Base-by-base conservation (phyloP, 2,888 invertebrate species). In the Antheraea yamamai region DNA sequence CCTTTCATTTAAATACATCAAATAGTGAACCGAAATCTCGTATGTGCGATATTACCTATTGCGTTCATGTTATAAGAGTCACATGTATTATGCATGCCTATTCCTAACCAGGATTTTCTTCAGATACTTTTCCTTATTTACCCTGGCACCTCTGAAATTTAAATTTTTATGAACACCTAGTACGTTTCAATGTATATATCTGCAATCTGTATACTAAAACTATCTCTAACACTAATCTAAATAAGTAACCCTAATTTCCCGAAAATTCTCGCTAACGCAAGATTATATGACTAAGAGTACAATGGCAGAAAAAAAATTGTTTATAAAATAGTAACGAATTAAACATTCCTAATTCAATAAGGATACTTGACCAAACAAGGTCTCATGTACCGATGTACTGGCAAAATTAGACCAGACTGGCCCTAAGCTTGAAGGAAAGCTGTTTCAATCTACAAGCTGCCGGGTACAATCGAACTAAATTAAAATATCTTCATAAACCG, bases 51-150 rank as follows among this genome's bases (percentile, higher is more conserved):
- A 70, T 70, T 70, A 39, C 70, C 39, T 70, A 39, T n/a, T 70
- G 70, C 64, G 64, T 30, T 70, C 70, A 39, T 70, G 70, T 70
- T n/a, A 70, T 70, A 70, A 70, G 39, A 70, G 70, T n/a, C 39
- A 12, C 39, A 70, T 70, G n/a, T 39, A 39, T 70, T 70, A 70
- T 66, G 64, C 64, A 66, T 66, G 64, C 30, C 16, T 66, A 66
- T 66, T 30, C 30, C 30, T 16, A 16, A 66, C 26, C 64, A 66
- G 64, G 64, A 66, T 66, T 66, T 66, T 66, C 64, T n/a, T 66
- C 64, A 26, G 26, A 30, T 30, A 66, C 64, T 66, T 66, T 66
- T 66, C 30, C 64, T 66, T 66, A 66, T 61, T 61, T 16, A 66
- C 30, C 64, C 26, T 66, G 26, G 64, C 12, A 30, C 26, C 64